These are phyloP conservation scores for Rhabdophis nuchalis DNA, from an alignment of 2,797 vertebrate species.

Conservation along the genomic window DNA sequence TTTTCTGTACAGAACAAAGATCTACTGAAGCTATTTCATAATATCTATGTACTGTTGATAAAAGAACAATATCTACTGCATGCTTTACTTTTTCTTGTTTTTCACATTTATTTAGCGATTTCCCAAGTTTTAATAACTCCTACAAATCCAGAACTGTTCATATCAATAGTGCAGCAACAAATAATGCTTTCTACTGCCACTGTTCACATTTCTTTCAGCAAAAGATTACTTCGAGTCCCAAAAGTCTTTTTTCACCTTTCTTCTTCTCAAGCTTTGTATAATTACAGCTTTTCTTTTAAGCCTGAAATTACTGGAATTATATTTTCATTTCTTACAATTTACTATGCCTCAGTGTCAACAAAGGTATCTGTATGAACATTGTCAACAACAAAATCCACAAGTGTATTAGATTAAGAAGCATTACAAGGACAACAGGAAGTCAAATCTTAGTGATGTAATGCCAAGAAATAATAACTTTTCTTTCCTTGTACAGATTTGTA, in stretches of 20 bases:
- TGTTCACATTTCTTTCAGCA: background rate
- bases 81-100: background rate
- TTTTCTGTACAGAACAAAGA: background rate
- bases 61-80: background rate
- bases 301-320: slow-evolving; percentile 52
- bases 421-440: background rate
- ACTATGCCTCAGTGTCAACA: slow-evolving; percentile 19
- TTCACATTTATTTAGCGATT: background rate
- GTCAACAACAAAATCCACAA: slow-evolving; percentile 20
- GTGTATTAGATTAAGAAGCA: slow-evolving; percentile 4
- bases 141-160: background rate
- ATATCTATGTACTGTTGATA: background rate
- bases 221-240: slow-evolving; percentile 8
- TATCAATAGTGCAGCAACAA: slow-evolving; percentile 1
- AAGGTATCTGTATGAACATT: slow-evolving; percentile 3
- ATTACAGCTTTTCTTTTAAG: slow-evolving; percentile 56
- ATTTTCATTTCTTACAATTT: slow-evolving; percentile 21
- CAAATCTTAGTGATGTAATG: slow-evolving; percentile 1
- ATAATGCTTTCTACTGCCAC: background rate
- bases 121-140: slow-evolving; percentile 8
- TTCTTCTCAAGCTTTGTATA: slow-evolving; percentile 1
- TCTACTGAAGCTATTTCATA: background rate
- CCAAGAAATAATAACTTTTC: background rate
- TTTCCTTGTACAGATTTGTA: background rate
- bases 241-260: background rate